Base-by-base conservation (phyloP, 2,888 invertebrate genomes). In the Scaptomyza flava region DNA sequence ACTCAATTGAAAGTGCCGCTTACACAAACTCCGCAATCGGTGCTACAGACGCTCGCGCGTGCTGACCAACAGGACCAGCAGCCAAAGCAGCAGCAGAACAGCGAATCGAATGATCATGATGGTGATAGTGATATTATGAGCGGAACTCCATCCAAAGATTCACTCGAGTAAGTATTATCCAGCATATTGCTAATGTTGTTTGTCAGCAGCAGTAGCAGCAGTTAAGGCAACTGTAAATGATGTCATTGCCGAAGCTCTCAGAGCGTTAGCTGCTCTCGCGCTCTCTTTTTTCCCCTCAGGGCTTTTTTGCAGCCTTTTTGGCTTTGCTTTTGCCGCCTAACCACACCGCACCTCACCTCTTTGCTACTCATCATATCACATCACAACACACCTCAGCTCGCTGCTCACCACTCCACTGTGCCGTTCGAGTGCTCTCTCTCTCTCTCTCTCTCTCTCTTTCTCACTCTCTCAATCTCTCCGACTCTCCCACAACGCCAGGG, bases 231-330 rank as follows among this genome's bases (percentile, higher is more conserved):
- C 47, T 66, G 65, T 67, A 65, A 68, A 83, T 75, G 84, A 84
- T 87, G 87, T 84, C 84, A 84, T 84, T 86, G 54, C 58, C 60
- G 23, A 45, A 67, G 63, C 23, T 42, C n/a, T 38, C 50, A 64
- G 57, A 52, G 45, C 66, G 68, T 48, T 56, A 60, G 65, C 63
- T 63, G 57, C 53, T 36, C 69, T 61, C 69, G 64, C 51, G 11
- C 38, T 38, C 36, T 36, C 14, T 23, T n/a, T 6, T 2, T 14
- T 7, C 14, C 11, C 7, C 17, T 6, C 9, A 9, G 17, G 17
- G 17, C 11, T 38, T 38, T 6, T 34, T n/a, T 50, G 50, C 68
- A 50, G 43, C 33, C 57, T 20, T 64, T 58, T 30, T n/a, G 47
- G 38, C 34, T 54, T 50, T 57, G 56, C 56, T 56, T 41, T 47